Conservation (phyloP, 2,888 invertebrate species). For the Amphimallon solstitiale region DNA sequence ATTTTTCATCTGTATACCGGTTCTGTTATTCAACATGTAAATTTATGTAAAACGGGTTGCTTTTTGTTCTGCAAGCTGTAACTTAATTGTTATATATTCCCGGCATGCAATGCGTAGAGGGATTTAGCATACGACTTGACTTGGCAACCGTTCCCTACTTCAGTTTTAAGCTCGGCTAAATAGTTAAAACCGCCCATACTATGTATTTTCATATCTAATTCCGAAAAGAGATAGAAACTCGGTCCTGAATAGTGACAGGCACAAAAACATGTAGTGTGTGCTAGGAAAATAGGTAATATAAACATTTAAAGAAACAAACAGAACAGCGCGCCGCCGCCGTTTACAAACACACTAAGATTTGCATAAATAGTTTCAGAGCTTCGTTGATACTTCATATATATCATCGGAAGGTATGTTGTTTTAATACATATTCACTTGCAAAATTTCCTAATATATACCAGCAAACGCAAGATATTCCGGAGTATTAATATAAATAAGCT, state of each 20-base stretch:
- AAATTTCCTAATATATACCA: not conserved
- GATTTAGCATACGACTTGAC: constrained; percentile 43
- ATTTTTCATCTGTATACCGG: constrained; percentile 55
- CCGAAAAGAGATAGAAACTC: constrained; percentile 18
- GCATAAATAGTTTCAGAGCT: constrained; percentile 9
- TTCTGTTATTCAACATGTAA: constrained; percentile 58
- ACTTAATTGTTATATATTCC: constrained; percentile 60
- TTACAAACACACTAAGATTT: not conserved
- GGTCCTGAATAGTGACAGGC: not conserved
- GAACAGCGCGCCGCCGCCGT: constrained; percentile 3
- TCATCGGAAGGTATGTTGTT: not conserved
- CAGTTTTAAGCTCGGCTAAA: constrained; percentile 20
- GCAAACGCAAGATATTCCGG: not conserved
- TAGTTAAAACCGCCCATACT: constrained; percentile 36
- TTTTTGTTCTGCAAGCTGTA: constrained; percentile 58
- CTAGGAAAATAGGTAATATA: constrained; percentile 1
- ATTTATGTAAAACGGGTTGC: constrained; percentile 61
- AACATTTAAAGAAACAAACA: constrained; percentile 18
- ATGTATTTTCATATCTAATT: constrained; percentile 30
- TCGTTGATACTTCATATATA: not conserved
- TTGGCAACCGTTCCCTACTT: constrained; percentile 31
- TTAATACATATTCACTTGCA: constrained; percentile 2
- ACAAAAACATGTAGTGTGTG: not conserved
- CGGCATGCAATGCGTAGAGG: constrained; percentile 49
- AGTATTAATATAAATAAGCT: constrained; percentile 24